Evolutionary conservation across 2,888 invertebrate genomes (phyloP).

Genomic region (Cantharis rufa): DNA sequence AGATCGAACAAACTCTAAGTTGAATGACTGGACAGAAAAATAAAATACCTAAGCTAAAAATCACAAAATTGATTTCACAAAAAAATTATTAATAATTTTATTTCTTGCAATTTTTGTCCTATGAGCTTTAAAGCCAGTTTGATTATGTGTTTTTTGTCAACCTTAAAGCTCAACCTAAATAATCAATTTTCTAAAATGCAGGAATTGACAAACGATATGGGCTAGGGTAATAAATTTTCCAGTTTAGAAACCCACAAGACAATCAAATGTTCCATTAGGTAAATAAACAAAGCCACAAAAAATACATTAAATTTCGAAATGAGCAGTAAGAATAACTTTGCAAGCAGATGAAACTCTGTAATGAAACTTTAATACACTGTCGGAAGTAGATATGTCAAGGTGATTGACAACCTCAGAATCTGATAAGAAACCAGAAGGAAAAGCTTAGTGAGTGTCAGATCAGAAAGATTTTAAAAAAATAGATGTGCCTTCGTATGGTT

Average conservation of each 20-base stretch:
- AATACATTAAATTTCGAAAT: background rate
- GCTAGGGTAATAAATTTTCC: background rate
- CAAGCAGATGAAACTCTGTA: background rate
- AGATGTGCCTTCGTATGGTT: background rate
- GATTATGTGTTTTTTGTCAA: too few relatives aligned
- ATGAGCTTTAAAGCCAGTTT: too few relatives aligned
- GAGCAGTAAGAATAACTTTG: background rate
- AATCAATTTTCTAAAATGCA: background rate
- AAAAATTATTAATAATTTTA: too few relatives aligned
- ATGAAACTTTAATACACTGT: background rate
- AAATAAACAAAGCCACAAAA: background rate
- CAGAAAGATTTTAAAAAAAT: background rate
- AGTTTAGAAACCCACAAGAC: background rate
- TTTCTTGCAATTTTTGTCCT: too few relatives aligned
- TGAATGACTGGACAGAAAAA: too few relatives aligned
- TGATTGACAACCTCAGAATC: background rate
- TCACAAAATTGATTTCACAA: too few relatives aligned
- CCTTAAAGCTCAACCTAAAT: too few relatives aligned
- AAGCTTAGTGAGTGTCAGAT: background rate
- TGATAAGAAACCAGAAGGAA: background rate
- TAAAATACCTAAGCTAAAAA: too few relatives aligned
- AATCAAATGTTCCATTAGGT: background rate
- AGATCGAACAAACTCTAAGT: too few relatives aligned
- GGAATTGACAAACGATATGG: background rate
- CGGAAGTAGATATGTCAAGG: background rate